Conservation (phyloP, 2,888 invertebrate genomes). For the Apocheima hispidaria region DNA sequence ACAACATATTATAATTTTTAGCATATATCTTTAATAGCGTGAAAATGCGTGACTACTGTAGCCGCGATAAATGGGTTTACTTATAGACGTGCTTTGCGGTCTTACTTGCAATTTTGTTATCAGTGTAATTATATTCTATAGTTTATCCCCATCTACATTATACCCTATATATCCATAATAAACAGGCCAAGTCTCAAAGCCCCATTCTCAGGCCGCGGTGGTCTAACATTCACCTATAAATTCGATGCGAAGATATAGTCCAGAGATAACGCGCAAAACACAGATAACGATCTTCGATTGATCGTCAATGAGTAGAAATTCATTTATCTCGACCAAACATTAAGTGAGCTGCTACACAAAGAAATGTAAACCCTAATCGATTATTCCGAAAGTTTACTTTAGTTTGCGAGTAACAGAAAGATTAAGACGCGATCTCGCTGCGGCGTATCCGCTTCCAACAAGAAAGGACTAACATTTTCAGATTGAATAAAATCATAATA, state of each 20-base stretch:
- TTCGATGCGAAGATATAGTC: constrained; percentile 15
- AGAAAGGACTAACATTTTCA: constrained; percentile 30
- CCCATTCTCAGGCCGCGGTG: constrained; percentile 8
- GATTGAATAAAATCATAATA: constrained; percentile 36
- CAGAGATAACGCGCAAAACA: constrained; percentile 76
- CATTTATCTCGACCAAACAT: constrained; percentile 78
- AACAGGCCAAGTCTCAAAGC: background rate
- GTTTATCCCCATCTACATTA: too few species aligned
- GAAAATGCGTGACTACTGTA: too few species aligned
- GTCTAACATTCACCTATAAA: constrained; percentile 32
- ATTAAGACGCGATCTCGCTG: constrained; percentile 60
- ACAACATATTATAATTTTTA: too few species aligned
- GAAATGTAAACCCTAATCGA: constrained; percentile 47
- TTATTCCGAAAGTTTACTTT: constrained; percentile 36
- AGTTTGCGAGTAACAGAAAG: constrained; percentile 35
- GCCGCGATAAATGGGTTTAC: too few species aligned
- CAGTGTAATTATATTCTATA: too few species aligned
- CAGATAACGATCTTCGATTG: constrained; percentile 79
- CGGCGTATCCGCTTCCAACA: constrained; percentile 39
- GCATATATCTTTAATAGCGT: too few species aligned
- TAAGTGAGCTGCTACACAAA: constrained; percentile 35
- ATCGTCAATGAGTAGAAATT: constrained; percentile 83
- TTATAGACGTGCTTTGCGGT: too few species aligned
- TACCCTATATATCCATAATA: too few species aligned
- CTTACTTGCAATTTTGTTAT: too few species aligned